Percentiles rank a stretch among this genome's conserved stretches.
phyloP scores from a whole-genome alignment of 1,140 invertebrate species.

The Drosophila murphyi region DNA sequence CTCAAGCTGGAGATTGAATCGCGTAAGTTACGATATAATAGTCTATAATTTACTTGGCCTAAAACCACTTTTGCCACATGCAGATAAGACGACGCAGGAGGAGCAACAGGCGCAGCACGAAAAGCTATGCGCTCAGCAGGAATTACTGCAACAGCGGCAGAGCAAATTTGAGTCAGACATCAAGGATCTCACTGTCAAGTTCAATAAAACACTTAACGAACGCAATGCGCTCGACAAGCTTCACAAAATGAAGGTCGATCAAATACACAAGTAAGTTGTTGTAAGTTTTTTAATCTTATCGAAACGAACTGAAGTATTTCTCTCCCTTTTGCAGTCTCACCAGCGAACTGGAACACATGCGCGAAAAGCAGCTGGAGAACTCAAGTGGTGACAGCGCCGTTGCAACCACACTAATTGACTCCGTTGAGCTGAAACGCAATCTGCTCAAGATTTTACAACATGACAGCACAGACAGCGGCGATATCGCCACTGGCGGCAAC shows the following conservation, averaged over 20 bases:
- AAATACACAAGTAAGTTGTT: constrained; percentile 63
- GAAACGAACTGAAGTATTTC: not conserved
- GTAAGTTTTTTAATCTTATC: not conserved
- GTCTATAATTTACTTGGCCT: not conserved
- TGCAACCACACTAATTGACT: constrained; percentile 39
- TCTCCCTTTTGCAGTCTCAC: constrained; percentile 50
- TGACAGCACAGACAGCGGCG: constrained; percentile 54
- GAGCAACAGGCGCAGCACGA: constrained; percentile 68
- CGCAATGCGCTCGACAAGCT: constrained; percentile 77
- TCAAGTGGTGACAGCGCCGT: not conserved
- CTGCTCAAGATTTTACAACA: constrained; percentile 75
- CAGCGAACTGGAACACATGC: constrained; percentile 66
- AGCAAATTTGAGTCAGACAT: constrained; percentile 63
- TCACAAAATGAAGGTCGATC: constrained; percentile 81
- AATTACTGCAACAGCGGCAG: constrained; percentile 63
- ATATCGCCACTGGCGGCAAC: constrained; percentile 28
- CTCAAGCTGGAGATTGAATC: constrained; percentile 77
- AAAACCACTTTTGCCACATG: not conserved
- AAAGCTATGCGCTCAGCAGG: constrained; percentile 64
- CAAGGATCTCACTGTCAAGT: constrained; percentile 66
- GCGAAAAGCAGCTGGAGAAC: constrained; percentile 63
- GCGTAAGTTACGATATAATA: constrained; percentile 41
- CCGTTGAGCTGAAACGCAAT: constrained; percentile 70
- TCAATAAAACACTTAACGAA: constrained; percentile 68
- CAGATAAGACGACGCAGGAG: constrained; percentile 75